Evolutionary conservation across 2,797 vertebrate genomes (phyloP), one percentile per base, ranked within the genome.

Genomic region (Rhyacichthys aspro): DNA sequence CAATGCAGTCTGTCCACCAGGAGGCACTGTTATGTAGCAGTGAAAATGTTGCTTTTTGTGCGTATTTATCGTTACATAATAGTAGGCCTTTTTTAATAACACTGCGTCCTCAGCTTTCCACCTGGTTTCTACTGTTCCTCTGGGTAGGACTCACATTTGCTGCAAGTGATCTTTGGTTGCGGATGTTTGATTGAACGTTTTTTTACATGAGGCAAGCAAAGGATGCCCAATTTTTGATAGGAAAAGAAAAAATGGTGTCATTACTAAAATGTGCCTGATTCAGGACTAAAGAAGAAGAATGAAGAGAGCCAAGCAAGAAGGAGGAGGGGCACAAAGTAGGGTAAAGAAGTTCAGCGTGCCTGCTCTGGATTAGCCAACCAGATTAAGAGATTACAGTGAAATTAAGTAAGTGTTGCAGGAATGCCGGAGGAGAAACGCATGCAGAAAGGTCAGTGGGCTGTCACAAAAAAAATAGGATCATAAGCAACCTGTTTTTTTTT

Each of bases 371-470:
- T 92, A 93, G 62, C 53, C 59, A 74, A 81, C 79, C 80, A 90
- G 91, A 91, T 91, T 92, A 91, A 91, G 88, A 86, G 91, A 92
- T 94, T 93, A 91, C 74, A 72, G 74, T 78, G 81, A 88, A 89
- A 91, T 89, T 82, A 85, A 88, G 83, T 83, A 79, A 87, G 59
- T 70, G 79, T 81, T 81, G 70, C 50, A 66, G 78, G 70, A 76
- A 72, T 72, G 70, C 73, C 71, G 81, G 71, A 67, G 70, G 78
- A 70, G 66, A 76, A 78, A 78, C 60, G 55, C 67, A 63, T 64
- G 74, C 64, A 64, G 78, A 71, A 49, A 49, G 34, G 53, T 48
- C 47, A 49, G 46, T 14, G 48, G 41, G 63, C 9, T 18, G 53
- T 68, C 59, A 64, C 38, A 69, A 72, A 77, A 49, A 28, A 50